Evolutionary conservation across 2,888 invertebrate genomes (phyloP), one percentile per base, ranked within the genome.

Genomic region (Sisyra nigra): DNA sequence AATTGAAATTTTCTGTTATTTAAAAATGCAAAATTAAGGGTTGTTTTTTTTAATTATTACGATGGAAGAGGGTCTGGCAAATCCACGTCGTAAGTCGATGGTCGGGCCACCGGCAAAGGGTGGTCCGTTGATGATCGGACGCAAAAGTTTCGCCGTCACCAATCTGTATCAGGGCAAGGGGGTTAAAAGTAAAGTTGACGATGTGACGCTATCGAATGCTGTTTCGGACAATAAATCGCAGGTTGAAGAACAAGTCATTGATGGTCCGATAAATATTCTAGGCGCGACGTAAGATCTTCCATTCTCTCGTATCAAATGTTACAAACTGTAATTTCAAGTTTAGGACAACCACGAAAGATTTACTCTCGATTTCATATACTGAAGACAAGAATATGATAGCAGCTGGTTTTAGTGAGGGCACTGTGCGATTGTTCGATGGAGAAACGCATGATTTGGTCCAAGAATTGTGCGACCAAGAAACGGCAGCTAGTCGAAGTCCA

Each of bases 321-420:
- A 9, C 31, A 30, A 30, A 30, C 8, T 8, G 8, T 30, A 13
- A 13, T 15, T 37, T 14, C 8, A 14, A n/a, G 13, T 37, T 5
- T 37, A 40, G 40, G 17, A 15, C 71, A 50, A 65, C 68, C 10
- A 63, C 61, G 48, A 66, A 65, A 48, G 70, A 71, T 19, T 62
- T 71, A 46, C 62, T 72, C 54, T 74, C 73, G 52, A 62, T 72
- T 47, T 68, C 70, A 55, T 77, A 75, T 53, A 75, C 74, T 32
- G 75, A 77, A 56, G 68, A 71, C 48, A 65, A 60, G 38, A 71
- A 70, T 46, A 66, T 67, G 40, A 58, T 78, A 48, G 75, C 74
- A 13, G 70, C 66, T 29, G 78, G 78, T 32, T 69, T 72, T 48
- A 60, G 69, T 2, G 74, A 77, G 54, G 78, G 78, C 9, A 61